Evolutionary conservation across 2,113 vertebrate genomes (phyloP).

Genomic region (Butastur rufipennis): DNA sequence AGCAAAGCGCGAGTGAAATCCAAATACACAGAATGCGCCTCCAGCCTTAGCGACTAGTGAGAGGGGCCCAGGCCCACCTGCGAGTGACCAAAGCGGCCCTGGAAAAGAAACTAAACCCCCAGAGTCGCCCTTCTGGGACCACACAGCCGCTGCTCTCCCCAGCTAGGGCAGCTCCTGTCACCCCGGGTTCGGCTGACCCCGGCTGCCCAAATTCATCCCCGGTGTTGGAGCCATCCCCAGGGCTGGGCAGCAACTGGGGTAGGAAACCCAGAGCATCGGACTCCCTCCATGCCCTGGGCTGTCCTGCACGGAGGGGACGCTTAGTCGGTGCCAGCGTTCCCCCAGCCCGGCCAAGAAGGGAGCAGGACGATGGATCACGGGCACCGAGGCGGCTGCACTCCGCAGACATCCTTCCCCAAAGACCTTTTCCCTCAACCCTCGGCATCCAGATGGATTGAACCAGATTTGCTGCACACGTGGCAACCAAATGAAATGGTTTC

Average conservation of each 20-base stretch:
- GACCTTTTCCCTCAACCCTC: not conserved
- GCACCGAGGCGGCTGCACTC: not conserved
- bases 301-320: rapidly evolving
- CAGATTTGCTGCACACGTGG: slow-evolving; percentile 5
- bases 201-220: not conserved
- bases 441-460: not conserved
- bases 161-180: rapidly evolving
- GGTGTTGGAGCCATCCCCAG: not conserved
- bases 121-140: not conserved
- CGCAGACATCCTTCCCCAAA: not conserved
- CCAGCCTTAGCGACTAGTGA: not conserved
- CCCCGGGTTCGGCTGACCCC: rapidly evolving
- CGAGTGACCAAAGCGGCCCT: not conserved
- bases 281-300: not conserved
- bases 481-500: slow-evolving; percentile 47
- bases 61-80: not conserved
- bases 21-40: rapidly evolving
- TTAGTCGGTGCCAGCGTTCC: rapidly evolving
- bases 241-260: rapidly evolving
- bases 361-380: rapidly evolving
- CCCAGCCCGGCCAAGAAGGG: no score
- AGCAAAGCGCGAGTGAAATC: not conserved
- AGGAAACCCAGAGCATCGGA: not conserved
- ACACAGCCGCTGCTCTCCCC: not conserved
- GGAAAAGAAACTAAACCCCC: not conserved